Conservation (phyloP, 2,888 invertebrate genomes). For the Adineta ricciae region DNA sequence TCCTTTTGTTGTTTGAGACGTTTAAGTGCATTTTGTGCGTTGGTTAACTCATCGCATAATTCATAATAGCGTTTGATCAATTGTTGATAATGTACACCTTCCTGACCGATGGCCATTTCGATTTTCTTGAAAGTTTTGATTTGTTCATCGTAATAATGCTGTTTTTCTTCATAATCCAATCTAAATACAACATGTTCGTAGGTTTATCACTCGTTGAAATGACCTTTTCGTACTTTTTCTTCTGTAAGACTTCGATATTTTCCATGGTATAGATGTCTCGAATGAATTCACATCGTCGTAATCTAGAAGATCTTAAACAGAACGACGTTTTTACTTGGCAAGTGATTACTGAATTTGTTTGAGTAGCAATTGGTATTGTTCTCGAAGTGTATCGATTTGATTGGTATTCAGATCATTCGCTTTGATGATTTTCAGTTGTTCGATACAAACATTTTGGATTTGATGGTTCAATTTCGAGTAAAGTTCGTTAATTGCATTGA, state of each 20-base stretch:
- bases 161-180: background rate
- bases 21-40: background rate
- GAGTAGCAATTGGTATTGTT: background rate
- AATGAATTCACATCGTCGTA: background rate
- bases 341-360: background rate
- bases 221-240: background rate
- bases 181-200: no score
- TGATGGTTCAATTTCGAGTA: background rate
- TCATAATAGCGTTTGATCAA: background rate
- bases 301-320: background rate
- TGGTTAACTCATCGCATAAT: background rate
- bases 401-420: background rate
- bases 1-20: background rate
- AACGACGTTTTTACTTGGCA: background rate
- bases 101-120: background rate
- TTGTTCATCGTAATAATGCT: background rate
- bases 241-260: background rate
- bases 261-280: background rate
- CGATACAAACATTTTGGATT: background rate
- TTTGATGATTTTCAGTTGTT: background rate
- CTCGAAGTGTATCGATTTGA: background rate
- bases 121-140: background rate
- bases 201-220: no score
- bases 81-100: background rate
- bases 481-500: background rate